Evolutionary conservation across 2,888 invertebrate genomes (phyloP).

Genomic region (Dusona sp.): DNA sequence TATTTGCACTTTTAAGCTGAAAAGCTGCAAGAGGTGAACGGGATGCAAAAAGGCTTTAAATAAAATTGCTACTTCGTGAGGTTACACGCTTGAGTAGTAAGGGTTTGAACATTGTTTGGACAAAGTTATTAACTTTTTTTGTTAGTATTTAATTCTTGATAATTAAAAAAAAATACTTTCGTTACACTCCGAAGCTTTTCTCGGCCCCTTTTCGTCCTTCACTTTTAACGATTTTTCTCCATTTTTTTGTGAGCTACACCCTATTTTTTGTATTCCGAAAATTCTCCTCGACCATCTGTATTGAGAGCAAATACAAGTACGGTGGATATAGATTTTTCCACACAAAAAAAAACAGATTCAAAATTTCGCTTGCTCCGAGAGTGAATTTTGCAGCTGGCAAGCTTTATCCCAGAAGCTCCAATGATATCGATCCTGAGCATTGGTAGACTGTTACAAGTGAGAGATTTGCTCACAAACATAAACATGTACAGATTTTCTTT

Average conservation of each 20-base stretch:
- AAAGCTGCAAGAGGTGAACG: background rate
- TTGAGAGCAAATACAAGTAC: constrained; percentile 6
- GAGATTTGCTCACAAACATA: constrained; percentile 3
- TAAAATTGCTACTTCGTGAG: background rate
- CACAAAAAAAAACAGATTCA: constrained; percentile 19
- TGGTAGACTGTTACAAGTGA: constrained; percentile 21
- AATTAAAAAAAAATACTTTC: background rate
- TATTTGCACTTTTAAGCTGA: background rate
- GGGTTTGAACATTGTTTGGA: background rate
- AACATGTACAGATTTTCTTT: constrained; percentile 9
- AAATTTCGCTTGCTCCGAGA: constrained; percentile 8
- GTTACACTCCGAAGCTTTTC: constrained; percentile 1
- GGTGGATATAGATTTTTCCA: constrained; percentile 25
- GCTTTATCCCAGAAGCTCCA: constrained; percentile 30
- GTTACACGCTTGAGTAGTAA: background rate
- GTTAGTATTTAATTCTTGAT: background rate
- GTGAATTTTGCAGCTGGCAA: constrained; percentile 32
- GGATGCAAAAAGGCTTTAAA: background rate
- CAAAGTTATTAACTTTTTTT: background rate
- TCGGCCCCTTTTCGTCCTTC: constrained; percentile 28
- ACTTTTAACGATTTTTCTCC: background rate
- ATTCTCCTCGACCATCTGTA: constrained; percentile 28
- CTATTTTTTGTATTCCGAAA: constrained; percentile 36
- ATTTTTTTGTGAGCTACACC: constrained; percentile 9
- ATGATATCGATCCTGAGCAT: constrained; percentile 18